Percentiles rank a stretch among this genome's conserved stretches.
Conservation (phyloP, 2,113 vertebrate species). For the Brevimyrus niger region DNA sequence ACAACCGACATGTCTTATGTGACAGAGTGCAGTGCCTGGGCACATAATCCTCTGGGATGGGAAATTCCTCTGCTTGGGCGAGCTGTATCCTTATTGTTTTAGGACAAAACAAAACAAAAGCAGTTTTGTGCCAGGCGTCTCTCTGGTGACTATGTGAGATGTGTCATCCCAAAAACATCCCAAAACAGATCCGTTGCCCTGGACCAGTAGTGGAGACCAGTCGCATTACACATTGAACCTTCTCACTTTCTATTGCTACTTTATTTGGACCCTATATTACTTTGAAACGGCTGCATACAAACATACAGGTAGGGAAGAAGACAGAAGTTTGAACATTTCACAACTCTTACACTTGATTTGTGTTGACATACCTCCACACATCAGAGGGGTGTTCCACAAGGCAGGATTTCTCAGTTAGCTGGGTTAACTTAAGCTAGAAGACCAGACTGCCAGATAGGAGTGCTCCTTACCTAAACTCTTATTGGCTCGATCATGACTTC, state of each 20-base stretch:
- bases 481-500: background rate
- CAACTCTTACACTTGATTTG: background rate
- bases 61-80: background rate
- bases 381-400: background rate
- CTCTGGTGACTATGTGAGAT: background rate
- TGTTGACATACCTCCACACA: background rate
- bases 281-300: background rate
- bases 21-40: background rate
- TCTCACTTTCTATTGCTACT: background rate
- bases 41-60: background rate
- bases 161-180: background rate
- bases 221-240: background rate
- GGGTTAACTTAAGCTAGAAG: background rate
- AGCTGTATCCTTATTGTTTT: background rate
- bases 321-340: background rate
- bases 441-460: background rate
- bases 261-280: background rate
- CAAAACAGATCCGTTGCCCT: background rate
- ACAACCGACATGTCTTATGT: background rate
- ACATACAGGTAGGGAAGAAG: background rate
- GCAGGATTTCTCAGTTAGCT: background rate
- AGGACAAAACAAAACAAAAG: background rate
- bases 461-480: background rate
- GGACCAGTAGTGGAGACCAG: background rate
- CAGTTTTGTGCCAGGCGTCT: background rate